A percentile compares a stretch with the other conserved stretches of the same genome.
Evolutionary conservation across 2,113 vertebrate species (phyloP).

Genomic region (Ascaphus truei): DNA sequence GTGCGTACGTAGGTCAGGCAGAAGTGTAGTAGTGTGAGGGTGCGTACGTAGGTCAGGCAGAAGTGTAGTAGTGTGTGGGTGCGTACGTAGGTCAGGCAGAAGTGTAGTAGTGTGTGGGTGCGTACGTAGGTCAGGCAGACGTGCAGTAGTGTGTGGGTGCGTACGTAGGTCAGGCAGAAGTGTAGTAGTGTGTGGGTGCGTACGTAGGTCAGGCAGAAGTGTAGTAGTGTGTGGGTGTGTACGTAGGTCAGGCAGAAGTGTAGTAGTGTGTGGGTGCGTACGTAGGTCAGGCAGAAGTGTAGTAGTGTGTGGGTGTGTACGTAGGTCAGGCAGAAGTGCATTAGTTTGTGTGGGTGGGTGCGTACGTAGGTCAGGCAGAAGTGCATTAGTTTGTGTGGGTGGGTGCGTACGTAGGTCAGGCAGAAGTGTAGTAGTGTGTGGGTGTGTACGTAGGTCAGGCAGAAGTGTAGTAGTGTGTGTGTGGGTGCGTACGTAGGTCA

Average conservation of each 20-base stretch:
- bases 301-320: not conserved
- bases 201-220: conserved; percentile 12
- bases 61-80: not conserved
- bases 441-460: conserved; percentile 4
- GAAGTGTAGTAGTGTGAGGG: too few species aligned
- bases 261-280: not conserved
- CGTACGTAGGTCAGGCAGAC: conserved; percentile 2
- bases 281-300: conserved; percentile 1
- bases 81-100: rapidly evolving
- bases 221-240: not conserved
- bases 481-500: too few species aligned
- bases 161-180: too few species aligned
- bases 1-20: too few species aligned
- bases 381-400: not conserved
- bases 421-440: not conserved
- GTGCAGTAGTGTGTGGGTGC: not conserved
- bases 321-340: too few species aligned
- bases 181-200: too few species aligned
- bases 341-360: too few species aligned
- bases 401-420: rapidly evolving
- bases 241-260: rapidly evolving
- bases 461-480: not conserved
- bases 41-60: conserved; percentile 26
- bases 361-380: conserved; percentile 23
- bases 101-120: not conserved